Evolutionary conservation across 2,113 vertebrate genomes (phyloP).

Genomic region (Sardina pilchardus): DNA sequence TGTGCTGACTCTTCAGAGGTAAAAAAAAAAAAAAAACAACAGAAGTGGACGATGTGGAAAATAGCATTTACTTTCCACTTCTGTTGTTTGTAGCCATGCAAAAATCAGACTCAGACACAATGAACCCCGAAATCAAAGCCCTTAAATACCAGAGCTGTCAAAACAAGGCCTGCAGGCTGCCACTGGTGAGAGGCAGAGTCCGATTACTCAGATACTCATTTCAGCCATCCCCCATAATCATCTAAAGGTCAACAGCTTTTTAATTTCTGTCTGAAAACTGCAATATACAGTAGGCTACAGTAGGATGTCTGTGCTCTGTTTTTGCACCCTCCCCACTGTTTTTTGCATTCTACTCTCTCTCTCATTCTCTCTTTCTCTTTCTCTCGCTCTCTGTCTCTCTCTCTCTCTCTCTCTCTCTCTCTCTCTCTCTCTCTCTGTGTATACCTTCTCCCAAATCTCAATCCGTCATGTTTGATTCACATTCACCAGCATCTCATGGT

Average conservation of each 20-base stretch:
- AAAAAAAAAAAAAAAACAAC: background rate
- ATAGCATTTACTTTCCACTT: background rate
- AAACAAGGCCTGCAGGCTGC: background rate
- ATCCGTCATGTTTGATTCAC: too few relatives aligned
- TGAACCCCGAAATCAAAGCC: background rate
- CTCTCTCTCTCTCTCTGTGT: too few relatives aligned
- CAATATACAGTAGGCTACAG: background rate
- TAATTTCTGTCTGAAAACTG: background rate
- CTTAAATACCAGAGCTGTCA: background rate
- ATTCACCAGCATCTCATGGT: background rate
- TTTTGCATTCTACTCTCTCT: background rate
- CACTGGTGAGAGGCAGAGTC: background rate
- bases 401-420: too few relatives aligned
- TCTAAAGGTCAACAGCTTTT: background rate
- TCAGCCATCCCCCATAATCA: background rate
- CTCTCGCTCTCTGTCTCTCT: too few relatives aligned
- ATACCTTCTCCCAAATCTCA: background rate
- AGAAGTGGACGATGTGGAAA: background rate
- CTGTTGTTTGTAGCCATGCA: background rate
- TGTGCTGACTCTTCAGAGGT: too few relatives aligned
- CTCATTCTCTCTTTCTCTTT: too few relatives aligned
- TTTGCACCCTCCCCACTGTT: background rate
- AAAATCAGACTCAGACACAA: background rate
- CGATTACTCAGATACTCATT: background rate
- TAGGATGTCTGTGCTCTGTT: background rate